These are phyloP conservation scores for Halcyon leucocephala DNA, from an alignment of 2,797 vertebrate genomes.

Conservation along the genomic window DNA sequence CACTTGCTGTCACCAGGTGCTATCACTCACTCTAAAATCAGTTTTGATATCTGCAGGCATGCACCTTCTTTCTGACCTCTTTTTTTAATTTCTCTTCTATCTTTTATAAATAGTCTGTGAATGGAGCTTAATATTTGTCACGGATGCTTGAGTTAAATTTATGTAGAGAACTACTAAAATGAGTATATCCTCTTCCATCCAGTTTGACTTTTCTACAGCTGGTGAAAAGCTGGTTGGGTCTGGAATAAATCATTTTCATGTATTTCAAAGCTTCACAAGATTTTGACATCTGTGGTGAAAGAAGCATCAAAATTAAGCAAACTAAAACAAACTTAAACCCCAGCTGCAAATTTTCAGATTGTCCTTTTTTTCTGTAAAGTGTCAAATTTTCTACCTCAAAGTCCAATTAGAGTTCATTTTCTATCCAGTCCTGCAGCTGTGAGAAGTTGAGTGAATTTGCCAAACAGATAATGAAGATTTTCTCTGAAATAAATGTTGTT, in stretches of 20 bases:
- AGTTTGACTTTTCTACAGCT: conserved; percentile 55
- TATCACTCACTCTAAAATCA: conserved; percentile 1
- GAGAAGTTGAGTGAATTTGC: conserved; percentile 51
- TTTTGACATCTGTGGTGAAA: conserved; percentile 60
- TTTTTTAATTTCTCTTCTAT: neutral
- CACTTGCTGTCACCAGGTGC: neutral
- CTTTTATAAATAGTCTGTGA: conserved; percentile 53
- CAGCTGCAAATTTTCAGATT: conserved; percentile 60
- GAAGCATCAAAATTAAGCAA: conserved; percentile 57
- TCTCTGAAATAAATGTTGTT: conserved; percentile 48
- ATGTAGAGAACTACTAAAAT: conserved; percentile 39
- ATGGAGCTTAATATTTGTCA: conserved; percentile 34
- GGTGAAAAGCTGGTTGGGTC: conserved; percentile 49
- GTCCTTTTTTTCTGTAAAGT: conserved; percentile 39
- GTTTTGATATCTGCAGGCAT: neutral
- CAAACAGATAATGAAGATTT: conserved; percentile 62
- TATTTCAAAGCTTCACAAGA: conserved; percentile 34
- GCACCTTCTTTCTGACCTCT: neutral
- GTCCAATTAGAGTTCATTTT: conserved; percentile 65
- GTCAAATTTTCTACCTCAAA: conserved; percentile 56
- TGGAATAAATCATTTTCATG: conserved; percentile 30
- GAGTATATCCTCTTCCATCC: conserved; percentile 13
- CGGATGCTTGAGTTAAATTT: conserved; percentile 46
- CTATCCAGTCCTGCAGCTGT: conserved; percentile 49
- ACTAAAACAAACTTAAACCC: conserved; percentile 61